Evolutionary conservation across 2,797 vertebrate genomes (phyloP).

Genomic region (Schizothorax lantsangensis): DNA sequence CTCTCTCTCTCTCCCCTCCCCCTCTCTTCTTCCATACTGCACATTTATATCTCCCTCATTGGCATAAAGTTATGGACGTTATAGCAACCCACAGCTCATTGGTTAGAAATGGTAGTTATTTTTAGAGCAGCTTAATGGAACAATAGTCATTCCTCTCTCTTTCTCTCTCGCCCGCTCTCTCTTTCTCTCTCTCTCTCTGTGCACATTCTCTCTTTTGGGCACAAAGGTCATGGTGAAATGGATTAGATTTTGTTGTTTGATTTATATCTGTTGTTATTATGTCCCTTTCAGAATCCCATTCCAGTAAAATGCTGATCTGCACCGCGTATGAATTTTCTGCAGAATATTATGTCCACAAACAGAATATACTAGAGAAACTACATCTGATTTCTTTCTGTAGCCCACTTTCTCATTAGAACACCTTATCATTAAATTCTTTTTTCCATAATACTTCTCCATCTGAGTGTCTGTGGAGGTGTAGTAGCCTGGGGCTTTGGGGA

Average conservation of each 20-base stretch:
- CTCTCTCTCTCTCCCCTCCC: slow-evolving; percentile 37
- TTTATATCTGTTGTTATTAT: slow-evolving; percentile 55
- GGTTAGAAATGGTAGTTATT: slow-evolving; percentile 54
- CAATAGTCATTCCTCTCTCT: slow-evolving; percentile 56
- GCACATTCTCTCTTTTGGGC: slow-evolving; percentile 41
- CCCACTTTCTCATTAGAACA: slow-evolving; percentile 48
- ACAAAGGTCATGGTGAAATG: slow-evolving; percentile 55
- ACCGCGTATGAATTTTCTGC: background rate
- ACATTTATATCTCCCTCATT: slow-evolving; percentile 55
- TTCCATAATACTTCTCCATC: slow-evolving; percentile 28
- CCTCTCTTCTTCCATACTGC: slow-evolving; percentile 45
- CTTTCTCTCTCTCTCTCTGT: slow-evolving; percentile 28
- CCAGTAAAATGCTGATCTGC: slow-evolving; percentile 39
- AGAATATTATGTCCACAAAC: slow-evolving; percentile 28
- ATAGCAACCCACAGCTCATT: slow-evolving; percentile 58
- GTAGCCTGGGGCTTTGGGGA: slow-evolving; percentile 43
- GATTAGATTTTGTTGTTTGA: slow-evolving; percentile 55
- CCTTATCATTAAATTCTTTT: slow-evolving; percentile 37
- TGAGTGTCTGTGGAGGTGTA: slow-evolving; percentile 47
- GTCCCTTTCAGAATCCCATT: slow-evolving; percentile 45
- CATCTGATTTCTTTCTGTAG: slow-evolving; percentile 7
- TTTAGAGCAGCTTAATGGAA: slow-evolving; percentile 61
- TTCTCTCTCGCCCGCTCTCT: slow-evolving; percentile 46
- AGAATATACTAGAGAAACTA: background rate
- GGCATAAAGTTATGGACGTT: slow-evolving; percentile 60